Percentiles rank a stretch among this genome's conserved stretches.
Conservation (phyloP, 1,140 invertebrate genomes). For the Aricia agestis region DNA sequence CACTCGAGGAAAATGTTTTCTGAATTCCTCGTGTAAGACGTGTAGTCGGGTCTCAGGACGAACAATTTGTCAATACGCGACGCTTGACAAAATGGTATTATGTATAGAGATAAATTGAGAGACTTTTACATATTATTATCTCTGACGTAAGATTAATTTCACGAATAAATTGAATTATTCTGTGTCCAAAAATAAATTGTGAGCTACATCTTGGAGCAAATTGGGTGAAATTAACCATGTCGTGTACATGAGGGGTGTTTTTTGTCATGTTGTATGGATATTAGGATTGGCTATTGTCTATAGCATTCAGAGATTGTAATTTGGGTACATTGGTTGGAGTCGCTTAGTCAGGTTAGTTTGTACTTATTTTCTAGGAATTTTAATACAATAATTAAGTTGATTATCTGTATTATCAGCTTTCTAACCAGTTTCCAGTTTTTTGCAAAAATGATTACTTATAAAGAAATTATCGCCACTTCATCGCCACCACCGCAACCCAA, state of each 20-base stretch:
- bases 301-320: neutral
- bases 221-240: neutral
- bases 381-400: no score
- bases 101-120: constrained; percentile 3
- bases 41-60: neutral
- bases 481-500: no score
- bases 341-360: no score
- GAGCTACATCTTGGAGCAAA: neutral
- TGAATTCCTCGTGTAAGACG: neutral
- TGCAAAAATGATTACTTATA: no score
- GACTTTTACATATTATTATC: neutral
- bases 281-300: neutral
- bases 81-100: neutral
- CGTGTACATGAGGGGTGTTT: neutral
- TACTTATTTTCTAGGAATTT: no score
- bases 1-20: neutral
- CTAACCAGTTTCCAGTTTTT: no score
- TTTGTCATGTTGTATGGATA: no score
- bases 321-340: neutral
- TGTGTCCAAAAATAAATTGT: neutral
- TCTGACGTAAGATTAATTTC: constrained; percentile 1
- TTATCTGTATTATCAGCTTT: no score
- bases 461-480: no score
- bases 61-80: neutral
- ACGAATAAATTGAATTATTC: neutral